Evolutionary conservation across 1,140 invertebrate genomes (phyloP), one percentile per base, ranked within the genome.

Genomic region (Pseudomyrmex sp.): DNA sequence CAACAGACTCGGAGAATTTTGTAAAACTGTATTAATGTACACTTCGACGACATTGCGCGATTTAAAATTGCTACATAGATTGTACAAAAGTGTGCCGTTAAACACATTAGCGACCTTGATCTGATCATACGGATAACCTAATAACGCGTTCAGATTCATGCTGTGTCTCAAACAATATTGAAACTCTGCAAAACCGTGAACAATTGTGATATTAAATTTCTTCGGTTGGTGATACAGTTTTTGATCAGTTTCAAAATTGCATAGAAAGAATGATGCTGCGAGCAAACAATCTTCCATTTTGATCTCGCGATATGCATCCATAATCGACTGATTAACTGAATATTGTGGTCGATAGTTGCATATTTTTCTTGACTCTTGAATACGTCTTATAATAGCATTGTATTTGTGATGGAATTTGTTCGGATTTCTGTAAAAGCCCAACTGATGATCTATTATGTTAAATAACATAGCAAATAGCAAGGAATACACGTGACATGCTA

Each of bases 31-130:
- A 58, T 94, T 91, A 13, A 96, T 89, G 90, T 96, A 96, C 48
- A 82, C 86, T 26, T 93, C 88, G 3, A 96, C 92, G 88, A 96
- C 93, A 1, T 87, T 66, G 13, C 96, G 94, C 70, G 92, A 94
- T 75, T 95, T 94, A 66, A 97, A 93, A 87, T 95, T 95, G 65
- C 93, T 90, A 86, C 95, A 96, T 9, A 97, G 92, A 95, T 97
- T 97, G 88, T 97, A 97, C 3, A 97, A 86, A 90, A 97, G 96
- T 8, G 96, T 96, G 0, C 97, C 97, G 93, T 97, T 96, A 85
- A 95, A 97, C 65, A 96, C 94, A 86, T 95, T 95, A 61, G 94
- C 95, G 90, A 96, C 94, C 54, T 93, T 92, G 52, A 95, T 94
- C 88, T 92, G 90, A 75, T 93, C 84, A 86, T 95, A 96, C 0